Conservation (phyloP, 1,140 invertebrate species). For the Eriocheir sinensis region DNA sequence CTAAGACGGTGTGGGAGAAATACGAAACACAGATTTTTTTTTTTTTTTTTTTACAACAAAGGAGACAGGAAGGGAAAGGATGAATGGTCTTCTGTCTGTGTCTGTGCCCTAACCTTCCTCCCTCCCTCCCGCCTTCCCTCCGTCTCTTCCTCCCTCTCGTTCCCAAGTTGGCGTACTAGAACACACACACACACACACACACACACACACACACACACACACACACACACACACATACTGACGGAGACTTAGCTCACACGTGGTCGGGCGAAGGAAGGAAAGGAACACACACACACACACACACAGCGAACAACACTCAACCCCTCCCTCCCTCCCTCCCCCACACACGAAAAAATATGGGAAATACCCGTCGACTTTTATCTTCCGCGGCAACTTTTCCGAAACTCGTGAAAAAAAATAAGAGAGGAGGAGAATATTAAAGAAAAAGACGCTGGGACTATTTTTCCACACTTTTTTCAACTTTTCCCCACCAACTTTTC, state of each 20-base stretch:
- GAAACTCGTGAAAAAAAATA: neutral
- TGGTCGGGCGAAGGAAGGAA: too few species aligned
- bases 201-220: too few species aligned
- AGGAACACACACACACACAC: too few species aligned
- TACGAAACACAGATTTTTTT: too few species aligned
- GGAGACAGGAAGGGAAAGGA: too few species aligned
- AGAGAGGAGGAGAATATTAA: neutral
- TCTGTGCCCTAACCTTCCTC: neutral
- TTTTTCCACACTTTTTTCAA: neutral
- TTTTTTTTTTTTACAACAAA: too few species aligned
- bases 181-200: conserved; percentile 4
- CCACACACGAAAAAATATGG: neutral
- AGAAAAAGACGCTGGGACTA: neutral
- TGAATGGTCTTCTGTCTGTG: neutral
- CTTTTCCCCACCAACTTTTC: neutral
- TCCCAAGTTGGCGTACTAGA: neutral
- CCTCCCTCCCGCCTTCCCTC: neutral
- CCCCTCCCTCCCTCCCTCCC: too few species aligned
- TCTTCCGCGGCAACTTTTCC: neutral
- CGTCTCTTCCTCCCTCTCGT: neutral
- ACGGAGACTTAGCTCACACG: too few species aligned
- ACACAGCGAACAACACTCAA: too few species aligned
- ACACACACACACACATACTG: neutral
- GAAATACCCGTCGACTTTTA: neutral
- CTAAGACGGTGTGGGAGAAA: too few species aligned